These are phyloP conservation scores for Aptenodytes patagonicus DNA, from an alignment of 2,113 vertebrate genomes.

Conservation along the genomic window DNA sequence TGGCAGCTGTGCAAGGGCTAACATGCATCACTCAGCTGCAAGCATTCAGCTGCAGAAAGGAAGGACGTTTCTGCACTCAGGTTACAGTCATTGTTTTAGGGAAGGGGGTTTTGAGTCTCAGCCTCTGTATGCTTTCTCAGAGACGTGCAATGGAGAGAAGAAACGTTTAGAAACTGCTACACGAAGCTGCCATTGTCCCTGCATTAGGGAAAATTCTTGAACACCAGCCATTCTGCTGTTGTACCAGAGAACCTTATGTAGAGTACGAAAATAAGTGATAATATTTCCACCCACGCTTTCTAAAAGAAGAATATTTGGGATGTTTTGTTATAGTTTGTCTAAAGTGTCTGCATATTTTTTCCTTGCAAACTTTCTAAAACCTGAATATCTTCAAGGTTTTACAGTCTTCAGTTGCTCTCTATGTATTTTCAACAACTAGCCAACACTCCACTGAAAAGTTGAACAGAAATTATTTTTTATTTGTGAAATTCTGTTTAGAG, in stretches of 20 bases:
- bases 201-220: background rate
- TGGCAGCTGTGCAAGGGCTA: background rate
- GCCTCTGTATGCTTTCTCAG: background rate
- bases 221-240: background rate
- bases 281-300: background rate
- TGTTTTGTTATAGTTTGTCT: background rate
- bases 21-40: background rate
- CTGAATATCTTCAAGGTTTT: background rate
- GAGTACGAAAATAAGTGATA: background rate
- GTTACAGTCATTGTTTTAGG: background rate
- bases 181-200: background rate
- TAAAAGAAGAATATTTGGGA: background rate
- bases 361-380: background rate
- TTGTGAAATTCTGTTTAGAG: background rate
- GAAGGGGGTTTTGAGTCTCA: background rate
- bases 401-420: background rate
- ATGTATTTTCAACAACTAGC: background rate
- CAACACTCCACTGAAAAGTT: background rate
- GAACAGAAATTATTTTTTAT: background rate
- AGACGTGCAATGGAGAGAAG: fast-evolving
- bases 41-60: background rate
- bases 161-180: background rate
- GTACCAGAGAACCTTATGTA: background rate
- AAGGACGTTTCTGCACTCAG: background rate
- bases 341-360: background rate